These are phyloP conservation scores for Rachycentron canadum DNA, from an alignment of 2,797 vertebrate genomes.

Conservation along the genomic window DNA sequence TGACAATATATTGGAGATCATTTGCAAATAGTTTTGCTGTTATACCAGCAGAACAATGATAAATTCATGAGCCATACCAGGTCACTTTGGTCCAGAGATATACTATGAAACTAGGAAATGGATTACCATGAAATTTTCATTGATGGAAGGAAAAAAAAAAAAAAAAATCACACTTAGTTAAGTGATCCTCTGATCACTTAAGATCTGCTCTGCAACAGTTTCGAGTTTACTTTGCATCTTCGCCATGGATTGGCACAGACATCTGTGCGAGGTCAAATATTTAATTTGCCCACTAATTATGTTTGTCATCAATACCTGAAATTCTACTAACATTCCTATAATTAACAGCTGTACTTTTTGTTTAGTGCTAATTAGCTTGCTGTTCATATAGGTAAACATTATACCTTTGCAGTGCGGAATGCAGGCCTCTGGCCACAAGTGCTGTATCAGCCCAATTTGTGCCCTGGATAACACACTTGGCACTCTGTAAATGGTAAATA, in stretches of 20 bases:
- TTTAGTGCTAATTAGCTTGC: no score
- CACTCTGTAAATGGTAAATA: no score
- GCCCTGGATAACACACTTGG: no score
- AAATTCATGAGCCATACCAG: neutral
- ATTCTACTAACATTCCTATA: no score
- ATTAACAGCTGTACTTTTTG: no score
- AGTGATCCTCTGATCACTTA: no score
- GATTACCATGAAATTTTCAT: neutral
- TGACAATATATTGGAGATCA: neutral
- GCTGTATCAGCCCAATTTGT: no score
- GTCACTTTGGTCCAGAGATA: neutral
- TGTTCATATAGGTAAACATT: neutral
- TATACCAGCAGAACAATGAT: neutral
- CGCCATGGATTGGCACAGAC: neutral
- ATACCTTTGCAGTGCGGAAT: neutral
- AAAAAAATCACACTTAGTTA: no score
- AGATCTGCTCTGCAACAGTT: no score
- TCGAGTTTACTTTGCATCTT: neutral
- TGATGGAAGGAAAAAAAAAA: no score
- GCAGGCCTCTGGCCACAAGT: no score
- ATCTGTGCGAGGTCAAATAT: no score
- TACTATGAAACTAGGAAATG: neutral
- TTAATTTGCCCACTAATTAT: neutral
- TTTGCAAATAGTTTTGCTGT: neutral
- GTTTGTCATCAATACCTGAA: neutral